phyloP scores from a whole-genome alignment of 2,888 invertebrate species.

The Urechis unicinctus region DNA sequence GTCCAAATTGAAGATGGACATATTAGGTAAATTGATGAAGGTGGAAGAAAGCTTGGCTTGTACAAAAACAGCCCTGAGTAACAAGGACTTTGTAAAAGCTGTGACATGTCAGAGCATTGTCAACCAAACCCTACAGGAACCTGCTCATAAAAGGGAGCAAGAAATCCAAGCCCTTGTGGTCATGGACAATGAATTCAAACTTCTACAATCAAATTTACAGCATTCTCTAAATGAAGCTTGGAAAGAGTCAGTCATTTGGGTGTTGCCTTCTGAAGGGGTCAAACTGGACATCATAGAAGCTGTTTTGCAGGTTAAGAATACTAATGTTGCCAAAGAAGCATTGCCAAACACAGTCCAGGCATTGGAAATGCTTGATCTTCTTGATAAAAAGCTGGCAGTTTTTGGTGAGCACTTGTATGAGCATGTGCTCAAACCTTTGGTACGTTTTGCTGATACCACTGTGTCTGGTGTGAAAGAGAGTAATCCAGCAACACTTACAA shows the following conservation, averaged over 20 bases:
- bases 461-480: no score
- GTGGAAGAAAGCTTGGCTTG: neutral
- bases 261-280: neutral
- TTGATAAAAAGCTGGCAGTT: no score
- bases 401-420: no score
- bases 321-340: no score
- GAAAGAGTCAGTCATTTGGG: conserved; percentile 9
- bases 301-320: no score
- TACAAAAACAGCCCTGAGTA: neutral
- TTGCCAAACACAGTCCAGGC: no score
- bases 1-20: neutral
- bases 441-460: no score
- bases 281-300: no score
- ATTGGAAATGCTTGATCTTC: no score
- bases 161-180: neutral
- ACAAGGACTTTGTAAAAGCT: neutral
- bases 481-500: no score
- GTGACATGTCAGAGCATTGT: neutral
- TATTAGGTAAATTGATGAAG: neutral
- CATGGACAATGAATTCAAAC: neutral
- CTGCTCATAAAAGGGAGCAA: neutral
- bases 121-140: neutral
- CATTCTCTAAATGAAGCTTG: neutral
- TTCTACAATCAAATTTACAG: neutral
- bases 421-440: no score